These are phyloP conservation scores for Brachyalestes nurse DNA, from an alignment of 2,797 vertebrate species.

Conservation along the genomic window DNA sequence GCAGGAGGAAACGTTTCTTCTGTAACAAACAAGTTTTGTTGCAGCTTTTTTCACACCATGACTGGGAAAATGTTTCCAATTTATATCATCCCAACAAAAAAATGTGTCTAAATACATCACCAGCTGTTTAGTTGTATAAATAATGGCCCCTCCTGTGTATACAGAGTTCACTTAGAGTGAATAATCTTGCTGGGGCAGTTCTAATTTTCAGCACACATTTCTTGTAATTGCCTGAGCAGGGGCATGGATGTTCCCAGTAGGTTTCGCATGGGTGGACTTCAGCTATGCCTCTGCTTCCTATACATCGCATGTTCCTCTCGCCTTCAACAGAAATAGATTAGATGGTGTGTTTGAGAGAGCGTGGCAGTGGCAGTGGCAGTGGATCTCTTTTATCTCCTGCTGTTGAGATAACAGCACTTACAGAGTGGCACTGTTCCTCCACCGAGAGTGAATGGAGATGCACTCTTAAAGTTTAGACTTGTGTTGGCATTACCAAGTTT, in stretches of 20 bases:
- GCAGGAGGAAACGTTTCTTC: neutral
- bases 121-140: neutral
- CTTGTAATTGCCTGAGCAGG: conserved; percentile 19
- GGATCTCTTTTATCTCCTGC: conserved; percentile 1
- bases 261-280: conserved; percentile 14
- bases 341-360: neutral
- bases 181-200: neutral
- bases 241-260: conserved; percentile 10
- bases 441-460: neutral
- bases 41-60: too few species aligned
- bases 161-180: neutral
- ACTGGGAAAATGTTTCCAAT: neutral
- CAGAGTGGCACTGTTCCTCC: neutral
- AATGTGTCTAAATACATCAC: neutral
- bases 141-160: neutral
- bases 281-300: conserved; percentile 29
- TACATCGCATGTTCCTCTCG: conserved; percentile 8
- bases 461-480: neutral
- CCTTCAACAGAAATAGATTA: conserved; percentile 9
- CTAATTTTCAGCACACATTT: neutral
- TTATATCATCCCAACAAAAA: neutral
- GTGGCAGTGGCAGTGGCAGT: neutral
- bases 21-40: too few species aligned
- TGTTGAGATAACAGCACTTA: conserved; percentile 17
- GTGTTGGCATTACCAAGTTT: neutral